These are phyloP conservation scores for Martes martes DNA, from an alignment of 2,113 vertebrate species.

Conservation along the genomic window DNA sequence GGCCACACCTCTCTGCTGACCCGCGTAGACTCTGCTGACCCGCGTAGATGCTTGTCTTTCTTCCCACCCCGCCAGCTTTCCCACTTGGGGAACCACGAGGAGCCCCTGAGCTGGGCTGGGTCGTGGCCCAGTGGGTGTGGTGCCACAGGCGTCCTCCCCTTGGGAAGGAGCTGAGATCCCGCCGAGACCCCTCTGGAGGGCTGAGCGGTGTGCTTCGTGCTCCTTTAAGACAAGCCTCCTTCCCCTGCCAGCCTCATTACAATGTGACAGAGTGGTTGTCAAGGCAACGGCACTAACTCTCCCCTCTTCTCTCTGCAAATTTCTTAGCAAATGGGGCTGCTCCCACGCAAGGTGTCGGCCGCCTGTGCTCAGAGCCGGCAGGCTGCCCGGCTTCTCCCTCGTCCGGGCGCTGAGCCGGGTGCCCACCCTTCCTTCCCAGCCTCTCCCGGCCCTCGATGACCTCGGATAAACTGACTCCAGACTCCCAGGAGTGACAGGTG, in stretches of 20 bases:
- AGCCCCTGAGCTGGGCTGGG: not conserved
- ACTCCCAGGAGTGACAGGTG: not conserved
- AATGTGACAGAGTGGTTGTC: conserved; percentile 56
- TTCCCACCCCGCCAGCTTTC: rapidly evolving
- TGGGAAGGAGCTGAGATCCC: not conserved
- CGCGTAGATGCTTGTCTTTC: rapidly evolving
- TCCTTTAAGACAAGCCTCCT: conserved; percentile 55
- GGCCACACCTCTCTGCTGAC: not conserved
- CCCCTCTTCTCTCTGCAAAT: conserved; percentile 5
- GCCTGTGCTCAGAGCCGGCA: not conserved
- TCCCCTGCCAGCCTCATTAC: not conserved
- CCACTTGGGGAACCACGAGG: rapidly evolving
- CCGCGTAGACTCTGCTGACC: not conserved
- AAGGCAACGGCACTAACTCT: conserved; percentile 66
- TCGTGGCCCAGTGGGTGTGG: rapidly evolving
- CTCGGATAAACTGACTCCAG: not conserved
- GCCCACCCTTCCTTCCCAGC: not conserved
- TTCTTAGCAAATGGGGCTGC: conserved; percentile 47
- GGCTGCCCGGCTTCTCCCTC: not conserved
- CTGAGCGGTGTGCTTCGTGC: not conserved
- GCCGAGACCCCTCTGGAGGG: not conserved
- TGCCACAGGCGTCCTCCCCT: rapidly evolving
- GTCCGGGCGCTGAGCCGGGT: rapidly evolving
- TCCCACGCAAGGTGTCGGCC: not conserved
- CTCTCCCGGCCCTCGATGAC: not conserved